Base-by-base conservation (phyloP, 1,140 invertebrate genomes). In the Bombus vancouverensis region DNA sequence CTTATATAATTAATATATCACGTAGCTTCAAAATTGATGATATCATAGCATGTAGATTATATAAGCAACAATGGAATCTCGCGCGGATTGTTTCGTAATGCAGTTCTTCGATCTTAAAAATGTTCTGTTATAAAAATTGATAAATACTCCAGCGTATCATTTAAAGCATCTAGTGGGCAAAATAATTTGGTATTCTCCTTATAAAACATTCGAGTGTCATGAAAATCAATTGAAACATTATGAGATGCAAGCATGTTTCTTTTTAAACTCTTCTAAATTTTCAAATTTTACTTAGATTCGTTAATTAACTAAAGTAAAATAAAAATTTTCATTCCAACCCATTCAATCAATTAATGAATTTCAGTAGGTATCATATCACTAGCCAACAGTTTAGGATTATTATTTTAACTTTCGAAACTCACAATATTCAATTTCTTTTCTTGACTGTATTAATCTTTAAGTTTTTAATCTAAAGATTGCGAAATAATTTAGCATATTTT, bases 1-100 rank as follows among this genome's bases (percentile, higher is more conserved):
- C n/a, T 78, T 78, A 78, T 32, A 32, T 66, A 66, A 66, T 65
- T 65, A 37, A 39, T 62, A n/a, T 78, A 42, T 65, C 28, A n/a
- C 57, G 25, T 32, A 32, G 28, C 28, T 65, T 34, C 25, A 25
- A 44, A 65, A 39, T 18, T 66, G 59, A 66, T 15, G 18, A 6
- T 42, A 78, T 66, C 76, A 15, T 34, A 66, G n/a, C 2, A 25
- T n/a, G 39, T 42, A 25, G 18, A 66, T 78, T 78, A 66, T 42
- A 28, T 53, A 78, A 78, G 76, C 15, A 42, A n/a, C 18, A 28
- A 44, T 66, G 18, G 28, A 12, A 32, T 78, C 28, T 44, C n/a
- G 18, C 22, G 28, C 15, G 4, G 0, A 78, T 42, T 42, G 59
- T 78, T 78, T 65, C 76, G 9, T 66, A 44, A 78, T 59, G 37